These are phyloP conservation scores for Myoxocephalus aenaeus DNA, from an alignment of 2,797 vertebrate species.

Conservation along the genomic window DNA sequence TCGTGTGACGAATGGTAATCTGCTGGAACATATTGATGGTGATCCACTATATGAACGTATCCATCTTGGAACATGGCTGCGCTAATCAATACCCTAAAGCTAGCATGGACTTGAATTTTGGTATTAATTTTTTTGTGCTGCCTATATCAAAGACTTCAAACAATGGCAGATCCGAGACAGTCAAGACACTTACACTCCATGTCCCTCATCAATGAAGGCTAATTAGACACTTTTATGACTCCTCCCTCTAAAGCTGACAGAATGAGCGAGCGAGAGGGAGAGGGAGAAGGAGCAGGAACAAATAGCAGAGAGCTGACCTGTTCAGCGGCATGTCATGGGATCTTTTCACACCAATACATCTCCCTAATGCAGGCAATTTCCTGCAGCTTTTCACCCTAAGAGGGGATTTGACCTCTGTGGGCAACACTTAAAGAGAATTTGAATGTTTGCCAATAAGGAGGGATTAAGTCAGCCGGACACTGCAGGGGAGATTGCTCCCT, in stretches of 20 bases:
- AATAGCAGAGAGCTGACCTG: constrained; percentile 71
- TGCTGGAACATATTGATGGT: neutral
- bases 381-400: constrained; percentile 84
- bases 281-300: constrained; percentile 46
- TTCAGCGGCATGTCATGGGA: constrained; percentile 78
- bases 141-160: constrained; percentile 9
- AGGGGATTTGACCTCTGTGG: constrained; percentile 80
- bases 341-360: constrained; percentile 87
- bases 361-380: constrained; percentile 88
- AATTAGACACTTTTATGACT: constrained; percentile 35
- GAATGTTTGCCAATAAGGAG: constrained; percentile 80
- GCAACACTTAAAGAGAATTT: constrained; percentile 78
- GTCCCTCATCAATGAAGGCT: constrained; percentile 13
- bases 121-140: neutral
- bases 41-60: constrained; percentile 4
- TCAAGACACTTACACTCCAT: neutral
- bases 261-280: constrained; percentile 1
- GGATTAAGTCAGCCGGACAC: constrained; percentile 75
- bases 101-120: neutral
- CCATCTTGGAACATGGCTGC: constrained; percentile 3
- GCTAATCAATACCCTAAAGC: constrained; percentile 3
- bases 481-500: constrained; percentile 38
- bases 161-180: constrained; percentile 10
- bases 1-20: neutral
- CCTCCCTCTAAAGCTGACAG: constrained; percentile 8